phyloP scores from a whole-genome alignment of 92 coral and sea anemone genomes.

The Porites divaricata region DNA sequence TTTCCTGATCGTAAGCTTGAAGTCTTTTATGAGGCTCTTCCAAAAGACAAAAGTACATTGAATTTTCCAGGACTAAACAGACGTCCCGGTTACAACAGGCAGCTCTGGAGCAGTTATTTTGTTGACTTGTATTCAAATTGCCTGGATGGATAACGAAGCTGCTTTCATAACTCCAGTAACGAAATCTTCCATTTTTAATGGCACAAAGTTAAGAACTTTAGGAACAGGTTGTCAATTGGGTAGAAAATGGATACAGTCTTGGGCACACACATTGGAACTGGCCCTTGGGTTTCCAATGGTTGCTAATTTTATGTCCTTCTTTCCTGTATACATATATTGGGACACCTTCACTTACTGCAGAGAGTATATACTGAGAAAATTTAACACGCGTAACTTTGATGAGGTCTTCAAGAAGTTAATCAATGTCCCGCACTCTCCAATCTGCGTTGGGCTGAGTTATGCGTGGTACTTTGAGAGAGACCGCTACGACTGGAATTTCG shows the following conservation, averaged over 20 bases:
- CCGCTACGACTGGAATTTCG: too few species aligned
- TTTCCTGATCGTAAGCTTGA: too few species aligned
- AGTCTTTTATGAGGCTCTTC: background rate
- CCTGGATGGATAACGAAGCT: slow-evolving; percentile 56
- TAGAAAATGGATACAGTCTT: background rate
- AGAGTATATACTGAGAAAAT: too few species aligned
- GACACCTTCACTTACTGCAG: too few species aligned
- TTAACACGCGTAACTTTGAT: slow-evolving; percentile 43
- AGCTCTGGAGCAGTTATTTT: slow-evolving; percentile 38
- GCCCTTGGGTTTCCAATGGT: slow-evolving; percentile 45
- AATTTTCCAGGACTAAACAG: slow-evolving; percentile 6
- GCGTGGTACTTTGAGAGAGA: too few species aligned
- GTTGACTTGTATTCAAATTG: background rate
- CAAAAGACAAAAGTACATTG: slow-evolving; percentile 14
- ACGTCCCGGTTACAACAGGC: slow-evolving; percentile 12
- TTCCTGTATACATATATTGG: too few species aligned
- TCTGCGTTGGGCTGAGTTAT: slow-evolving; percentile 14
- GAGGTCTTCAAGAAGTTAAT: slow-evolving; percentile 44
- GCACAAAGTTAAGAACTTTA: slow-evolving; percentile 6
- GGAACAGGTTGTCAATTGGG: background rate
- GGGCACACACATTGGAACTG: slow-evolving; percentile 20
- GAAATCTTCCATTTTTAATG: too few species aligned
- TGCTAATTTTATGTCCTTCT: slow-evolving; percentile 49
- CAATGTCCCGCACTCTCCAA: slow-evolving; percentile 26
- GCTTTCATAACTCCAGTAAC: slow-evolving; percentile 16